Evolutionary conservation across 2,888 invertebrate species (phyloP).

Genomic region (Mongoloraphidia duomilia): DNA sequence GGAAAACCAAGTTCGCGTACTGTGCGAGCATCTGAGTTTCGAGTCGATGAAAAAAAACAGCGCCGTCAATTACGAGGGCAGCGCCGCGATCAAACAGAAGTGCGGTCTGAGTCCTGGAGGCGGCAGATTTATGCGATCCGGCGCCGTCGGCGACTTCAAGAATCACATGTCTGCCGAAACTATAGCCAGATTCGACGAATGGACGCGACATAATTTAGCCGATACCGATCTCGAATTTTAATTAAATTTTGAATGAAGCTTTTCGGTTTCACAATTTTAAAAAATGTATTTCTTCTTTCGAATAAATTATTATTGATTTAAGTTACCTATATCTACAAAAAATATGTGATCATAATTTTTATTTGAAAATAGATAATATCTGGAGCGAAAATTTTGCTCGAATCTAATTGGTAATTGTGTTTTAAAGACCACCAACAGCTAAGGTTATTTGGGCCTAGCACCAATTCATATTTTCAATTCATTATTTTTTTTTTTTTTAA

Average conservation of each 20-base stretch:
- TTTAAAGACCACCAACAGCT: too few species aligned
- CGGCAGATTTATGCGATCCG: slow-evolving; percentile 20
- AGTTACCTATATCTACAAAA: too few species aligned
- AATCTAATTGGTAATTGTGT: too few species aligned
- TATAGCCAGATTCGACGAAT: slow-evolving; percentile 23
- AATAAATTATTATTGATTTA: too few species aligned
- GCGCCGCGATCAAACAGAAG: slow-evolving; percentile 7
- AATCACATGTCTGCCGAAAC: slow-evolving; percentile 17
- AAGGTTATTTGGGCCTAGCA: too few species aligned
- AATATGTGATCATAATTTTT: too few species aligned
- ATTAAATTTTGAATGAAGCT: background rate
- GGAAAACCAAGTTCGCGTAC: slow-evolving; percentile 24
- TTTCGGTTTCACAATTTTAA: too few species aligned
- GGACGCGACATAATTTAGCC: slow-evolving; percentile 16
- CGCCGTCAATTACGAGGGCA: slow-evolving; percentile 28
- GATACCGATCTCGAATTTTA: slow-evolving; percentile 16
- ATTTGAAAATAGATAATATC: too few species aligned
- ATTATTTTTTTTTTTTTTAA: too few species aligned
- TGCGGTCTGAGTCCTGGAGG: slow-evolving; percentile 27
- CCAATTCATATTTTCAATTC: too few species aligned
- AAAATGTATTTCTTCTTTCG: too few species aligned
- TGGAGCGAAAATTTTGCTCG: too few species aligned
- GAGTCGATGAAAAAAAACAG: slow-evolving; percentile 36
- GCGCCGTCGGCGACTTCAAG: slow-evolving; percentile 19
- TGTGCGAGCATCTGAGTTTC: slow-evolving; percentile 34